Evolutionary conservation across 2,113 vertebrate genomes (phyloP).

Genomic region (Bagarius yarrelli): DNA sequence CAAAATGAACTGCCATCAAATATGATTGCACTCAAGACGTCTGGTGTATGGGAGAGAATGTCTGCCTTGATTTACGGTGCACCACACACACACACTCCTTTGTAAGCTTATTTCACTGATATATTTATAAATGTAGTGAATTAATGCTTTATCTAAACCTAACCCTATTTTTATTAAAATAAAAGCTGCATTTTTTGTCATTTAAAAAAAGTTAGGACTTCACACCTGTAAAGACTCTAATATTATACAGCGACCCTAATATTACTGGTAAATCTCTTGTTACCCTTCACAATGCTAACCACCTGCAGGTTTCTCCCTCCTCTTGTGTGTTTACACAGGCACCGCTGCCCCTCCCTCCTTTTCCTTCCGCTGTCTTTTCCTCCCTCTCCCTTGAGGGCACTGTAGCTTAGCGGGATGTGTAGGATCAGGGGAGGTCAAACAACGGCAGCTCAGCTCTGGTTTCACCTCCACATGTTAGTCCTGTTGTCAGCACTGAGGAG

Average conservation of each 20-base stretch:
- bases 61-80: neutral
- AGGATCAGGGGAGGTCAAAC: constrained; percentile 44
- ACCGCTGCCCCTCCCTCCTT: neutral
- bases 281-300: neutral
- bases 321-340: constrained; percentile 43
- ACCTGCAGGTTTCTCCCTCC: constrained; percentile 2
- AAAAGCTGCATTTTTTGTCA: too few relatives aligned
- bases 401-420: constrained; percentile 52
- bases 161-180: too few relatives aligned
- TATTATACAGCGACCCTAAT: constrained; percentile 38
- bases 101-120: neutral
- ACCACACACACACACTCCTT: neutral
- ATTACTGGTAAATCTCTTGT: constrained; percentile 21
- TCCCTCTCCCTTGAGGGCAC: constrained; percentile 33
- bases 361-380: constrained; percentile 1
- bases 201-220: neutral
- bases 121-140: neutral
- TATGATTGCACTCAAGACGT: constrained; percentile 69
- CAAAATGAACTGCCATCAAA: constrained; percentile 74
- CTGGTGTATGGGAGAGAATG: constrained; percentile 63
- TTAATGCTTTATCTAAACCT: neutral
- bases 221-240: constrained; percentile 11
- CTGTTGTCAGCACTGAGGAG: constrained; percentile 45
- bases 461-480: constrained; percentile 52
- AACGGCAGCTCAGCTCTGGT: constrained; percentile 46